Evolutionary conservation across 2,113 vertebrate genomes (phyloP).

Genomic region (Bos taurus): DNA sequence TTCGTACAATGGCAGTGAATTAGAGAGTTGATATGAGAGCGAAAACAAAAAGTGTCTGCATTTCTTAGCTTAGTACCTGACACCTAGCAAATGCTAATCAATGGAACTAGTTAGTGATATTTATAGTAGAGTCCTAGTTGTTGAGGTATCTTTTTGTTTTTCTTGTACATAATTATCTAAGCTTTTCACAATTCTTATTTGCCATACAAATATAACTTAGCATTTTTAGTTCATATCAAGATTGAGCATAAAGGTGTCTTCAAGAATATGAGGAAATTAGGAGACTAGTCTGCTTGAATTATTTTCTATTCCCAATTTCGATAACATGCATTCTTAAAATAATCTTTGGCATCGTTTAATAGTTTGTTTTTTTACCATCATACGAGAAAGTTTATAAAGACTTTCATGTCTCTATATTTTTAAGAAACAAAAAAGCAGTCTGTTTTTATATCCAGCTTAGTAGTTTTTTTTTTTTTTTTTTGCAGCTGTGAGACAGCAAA

Average conservation of each 20-base stretch:
- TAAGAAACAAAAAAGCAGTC: slow-evolving; percentile 9
- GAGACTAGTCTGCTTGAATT: not conserved
- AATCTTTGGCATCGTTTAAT: not conserved
- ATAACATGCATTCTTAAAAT: not conserved
- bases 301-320: not conserved
- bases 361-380: not conserved
- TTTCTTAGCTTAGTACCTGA: not conserved
- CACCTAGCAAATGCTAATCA: not conserved
- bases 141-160: not conserved
- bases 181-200: not conserved
- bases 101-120: not conserved
- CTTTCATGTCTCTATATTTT: not conserved
- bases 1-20: not conserved
- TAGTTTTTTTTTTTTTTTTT: not conserved
- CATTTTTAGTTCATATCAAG: not conserved
- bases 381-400: not conserved
- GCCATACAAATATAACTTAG: not conserved
- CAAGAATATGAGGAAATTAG: not conserved
- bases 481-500: slow-evolving; percentile 24
- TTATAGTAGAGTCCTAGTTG: not conserved
- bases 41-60: not conserved
- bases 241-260: not conserved
- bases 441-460: slow-evolving; percentile 30
- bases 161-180: not conserved
- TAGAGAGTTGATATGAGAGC: not conserved